phyloP scores from a whole-genome alignment of 1,140 invertebrate genomes.

The Brachionus plicatilis region DNA sequence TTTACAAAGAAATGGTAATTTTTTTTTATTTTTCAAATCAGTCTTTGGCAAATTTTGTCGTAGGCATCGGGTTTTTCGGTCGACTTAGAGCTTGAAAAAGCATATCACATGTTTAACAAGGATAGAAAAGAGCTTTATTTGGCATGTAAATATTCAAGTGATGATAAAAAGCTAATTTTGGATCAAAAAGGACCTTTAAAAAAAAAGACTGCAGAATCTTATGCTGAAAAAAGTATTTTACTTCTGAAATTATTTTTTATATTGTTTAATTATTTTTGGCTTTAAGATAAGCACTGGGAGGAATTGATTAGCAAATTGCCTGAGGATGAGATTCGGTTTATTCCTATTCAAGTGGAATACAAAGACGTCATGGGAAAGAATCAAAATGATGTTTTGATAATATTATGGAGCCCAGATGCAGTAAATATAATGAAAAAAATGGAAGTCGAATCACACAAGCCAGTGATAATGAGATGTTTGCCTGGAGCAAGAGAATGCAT shows the following conservation, averaged over 20 bases:
- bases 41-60: too few species aligned
- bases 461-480: slow-evolving; percentile 11
- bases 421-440: slow-evolving; percentile 39
- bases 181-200: slow-evolving; percentile 24
- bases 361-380: background rate
- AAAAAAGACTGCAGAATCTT: slow-evolving; percentile 2
- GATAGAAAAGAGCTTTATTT: slow-evolving; percentile 32
- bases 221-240: background rate
- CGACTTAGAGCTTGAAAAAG: slow-evolving; percentile 16
- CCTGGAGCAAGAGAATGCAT: background rate
- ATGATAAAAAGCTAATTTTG: slow-evolving; percentile 22
- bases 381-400: background rate
- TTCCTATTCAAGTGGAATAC: slow-evolving; percentile 9
- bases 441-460: slow-evolving; percentile 30
- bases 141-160: slow-evolving; percentile 1
- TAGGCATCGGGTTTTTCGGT: slow-evolving; percentile 13
- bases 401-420: slow-evolving; percentile 18
- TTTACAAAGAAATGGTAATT: too few species aligned
- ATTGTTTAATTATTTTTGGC: background rate
- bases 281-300: slow-evolving; percentile 20
- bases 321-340: background rate
- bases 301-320: slow-evolving; percentile 25
- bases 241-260: background rate
- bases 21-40: too few species aligned
- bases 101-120: slow-evolving; percentile 21